Evolutionary conservation across 1,140 invertebrate species (phyloP).

Genomic region (Caenorhabditis tropicalis): DNA sequence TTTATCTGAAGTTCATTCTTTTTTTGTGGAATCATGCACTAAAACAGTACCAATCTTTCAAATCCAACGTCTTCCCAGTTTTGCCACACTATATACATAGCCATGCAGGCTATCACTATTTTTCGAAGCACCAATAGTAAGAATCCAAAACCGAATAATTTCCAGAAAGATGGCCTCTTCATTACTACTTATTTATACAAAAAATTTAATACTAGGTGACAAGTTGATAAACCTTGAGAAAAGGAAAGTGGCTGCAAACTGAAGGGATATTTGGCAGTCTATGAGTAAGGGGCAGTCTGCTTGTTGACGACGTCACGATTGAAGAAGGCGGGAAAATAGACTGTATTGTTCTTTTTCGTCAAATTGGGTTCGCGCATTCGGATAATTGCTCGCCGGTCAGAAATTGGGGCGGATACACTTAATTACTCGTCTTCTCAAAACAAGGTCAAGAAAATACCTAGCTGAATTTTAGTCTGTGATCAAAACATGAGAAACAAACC

Average conservation of each 20-base stretch:
- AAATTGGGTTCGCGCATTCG: neutral
- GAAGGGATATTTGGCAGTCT: slow-evolving; percentile 19
- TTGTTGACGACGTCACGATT: slow-evolving; percentile 12
- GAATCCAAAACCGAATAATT: slow-evolving; percentile 21
- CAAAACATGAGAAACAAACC: neutral
- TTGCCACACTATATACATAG: slow-evolving; percentile 50
- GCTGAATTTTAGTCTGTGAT: neutral
- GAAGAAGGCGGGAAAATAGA: neutral
- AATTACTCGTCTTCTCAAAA: neutral
- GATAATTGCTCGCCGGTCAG: slow-evolving; percentile 30
- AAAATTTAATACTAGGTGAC: neutral
- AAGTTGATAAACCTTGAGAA: neutral
- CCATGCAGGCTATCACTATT: slow-evolving; percentile 44
- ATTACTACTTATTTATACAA: neutral
- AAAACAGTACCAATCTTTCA: slow-evolving; percentile 50
- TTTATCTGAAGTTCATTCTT: slow-evolving; percentile 20
- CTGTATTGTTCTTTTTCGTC: slow-evolving; percentile 31
- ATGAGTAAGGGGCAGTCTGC: neutral
- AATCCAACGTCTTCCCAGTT: slow-evolving; percentile 51
- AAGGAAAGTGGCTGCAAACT: neutral
- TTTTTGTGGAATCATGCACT: too few species aligned
- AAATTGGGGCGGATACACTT: neutral
- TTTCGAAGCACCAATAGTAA: slow-evolving; percentile 48
- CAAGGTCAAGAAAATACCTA: neutral
- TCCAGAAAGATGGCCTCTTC: neutral